Base-by-base conservation (phyloP, 2,113 vertebrate genomes). In the Microcebus jonahi region DNA sequence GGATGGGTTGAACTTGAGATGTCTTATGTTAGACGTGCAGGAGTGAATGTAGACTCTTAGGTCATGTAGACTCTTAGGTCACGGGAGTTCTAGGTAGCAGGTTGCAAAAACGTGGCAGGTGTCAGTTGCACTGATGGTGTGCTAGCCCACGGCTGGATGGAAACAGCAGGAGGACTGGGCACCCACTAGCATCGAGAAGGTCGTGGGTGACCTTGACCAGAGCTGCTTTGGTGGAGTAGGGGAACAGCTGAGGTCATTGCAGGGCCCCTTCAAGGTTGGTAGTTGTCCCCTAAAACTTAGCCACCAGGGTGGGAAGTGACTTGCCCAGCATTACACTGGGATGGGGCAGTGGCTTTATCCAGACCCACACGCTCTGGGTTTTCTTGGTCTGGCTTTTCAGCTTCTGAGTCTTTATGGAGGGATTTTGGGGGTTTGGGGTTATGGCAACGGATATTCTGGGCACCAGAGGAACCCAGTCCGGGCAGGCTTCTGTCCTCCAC, bases 351-450 rank as follows among this genome's bases (percentile, higher is more conserved):
- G 15, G 23, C 88, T 29, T 48, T 14, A 36, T 8, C 45, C 70
- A 61, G 45, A 83, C 21, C 71, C 34, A 5, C 0, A 1, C 0
- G 1, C 21, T 20, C 36, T 0, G 50, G 34, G 17, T 50, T 75
- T 45, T 45, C 14, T 48, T 53, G 18, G 7, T 45, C 82, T 81
- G 70, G 55, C 4, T 68, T 67, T 70, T n/a, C 27, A 65, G 6
- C 36, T 70, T 83, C 80, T n/a, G 59, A 36, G 53, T 76, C 61
- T 82, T 59, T 85, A 10, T 13, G 48, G 39, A 55, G 31, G 9
- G 1, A 45, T 17, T 29, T 29, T 91, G 31, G 34, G 27, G 34
- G 39, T 2, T 63, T 42, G 15, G n/a, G 36, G 23, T 53, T 45
- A 18, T 57, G 80, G 13, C n/a, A n/a, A 76, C 17, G 34, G 21